phyloP scores from a whole-genome alignment of 2,888 invertebrate genomes.

The Stictocephala bisonia region DNA sequence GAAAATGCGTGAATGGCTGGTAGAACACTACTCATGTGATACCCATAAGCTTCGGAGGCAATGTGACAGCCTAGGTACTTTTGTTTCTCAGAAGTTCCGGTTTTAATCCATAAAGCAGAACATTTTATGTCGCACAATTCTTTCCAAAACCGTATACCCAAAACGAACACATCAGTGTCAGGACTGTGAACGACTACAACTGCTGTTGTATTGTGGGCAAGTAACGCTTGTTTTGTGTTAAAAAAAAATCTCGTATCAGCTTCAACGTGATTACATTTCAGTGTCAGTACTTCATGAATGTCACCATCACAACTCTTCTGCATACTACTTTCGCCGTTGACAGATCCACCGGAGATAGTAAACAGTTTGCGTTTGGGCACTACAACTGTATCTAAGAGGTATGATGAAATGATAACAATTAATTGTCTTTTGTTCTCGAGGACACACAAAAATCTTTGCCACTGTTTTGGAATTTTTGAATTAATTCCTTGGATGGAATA shows the following conservation, averaged over 20 bases:
- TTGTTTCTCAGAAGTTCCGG: conserved; percentile 4
- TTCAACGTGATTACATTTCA: conserved; percentile 11
- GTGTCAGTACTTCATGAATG: neutral
- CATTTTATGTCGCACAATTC: neutral
- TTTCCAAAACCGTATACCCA: conserved; percentile 16
- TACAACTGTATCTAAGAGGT: conserved; percentile 14
- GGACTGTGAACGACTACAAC: conserved; percentile 22
- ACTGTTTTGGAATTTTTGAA: conserved; percentile 13
- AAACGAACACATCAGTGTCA: conserved; percentile 17
- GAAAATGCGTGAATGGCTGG: no score
- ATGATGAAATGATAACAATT: conserved; percentile 6
- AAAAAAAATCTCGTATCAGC: conserved; percentile 22
- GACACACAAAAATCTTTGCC: conserved; percentile 1
- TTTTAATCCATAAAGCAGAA: conserved; percentile 25
- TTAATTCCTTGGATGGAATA: conserved; percentile 24
- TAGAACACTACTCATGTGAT: neutral
- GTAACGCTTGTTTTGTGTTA: conserved; percentile 12
- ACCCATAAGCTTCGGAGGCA: conserved; percentile 2
- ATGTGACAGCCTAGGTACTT: conserved; percentile 14
- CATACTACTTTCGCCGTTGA: neutral
- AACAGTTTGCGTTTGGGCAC: conserved; percentile 16
- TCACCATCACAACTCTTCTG: neutral
- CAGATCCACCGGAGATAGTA: neutral
- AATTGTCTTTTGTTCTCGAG: neutral
- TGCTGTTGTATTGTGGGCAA: neutral